A percentile compares a stretch with the other conserved stretches of the same genome.
Conservation (phyloP, 30 jellyfish, hydroid and myxozoan species). For the Aurelia coerulea region DNA sequence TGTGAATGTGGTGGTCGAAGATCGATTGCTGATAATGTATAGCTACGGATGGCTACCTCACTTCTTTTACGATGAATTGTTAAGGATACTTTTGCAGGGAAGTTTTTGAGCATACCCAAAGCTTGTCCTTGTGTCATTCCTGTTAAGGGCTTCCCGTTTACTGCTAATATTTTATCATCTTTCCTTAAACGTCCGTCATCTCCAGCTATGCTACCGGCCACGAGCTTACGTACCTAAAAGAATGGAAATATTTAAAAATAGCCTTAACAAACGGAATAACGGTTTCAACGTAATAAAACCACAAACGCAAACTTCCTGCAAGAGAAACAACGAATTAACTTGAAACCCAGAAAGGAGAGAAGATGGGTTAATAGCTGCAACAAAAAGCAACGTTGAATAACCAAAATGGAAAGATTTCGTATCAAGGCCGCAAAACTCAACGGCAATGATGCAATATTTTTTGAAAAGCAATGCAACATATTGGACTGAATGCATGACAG, state of each 20-base stretch:
- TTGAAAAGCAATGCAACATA: too few species aligned
- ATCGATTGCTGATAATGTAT: slow-evolving; percentile 41
- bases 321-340: too few species aligned
- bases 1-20: slow-evolving; percentile 42
- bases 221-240: slow-evolving; percentile 88
- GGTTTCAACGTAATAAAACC: too few species aligned
- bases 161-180: slow-evolving; percentile 74
- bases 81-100: slow-evolving; percentile 62
- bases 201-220: slow-evolving; percentile 93
- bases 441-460: too few species aligned
- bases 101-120: slow-evolving; percentile 75
- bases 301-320: too few species aligned
- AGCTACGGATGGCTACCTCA: slow-evolving; percentile 29
- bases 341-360: too few species aligned
- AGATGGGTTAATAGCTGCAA: too few species aligned
- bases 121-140: slow-evolving; percentile 94
- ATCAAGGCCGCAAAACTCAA: too few species aligned
- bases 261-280: too few species aligned
- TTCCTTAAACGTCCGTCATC: slow-evolving; percentile 77
- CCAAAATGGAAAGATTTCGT: too few species aligned
- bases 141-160: slow-evolving; percentile 72
- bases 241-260: background rate
- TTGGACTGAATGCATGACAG: too few species aligned
- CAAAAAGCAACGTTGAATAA: too few species aligned
- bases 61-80: slow-evolving; percentile 57